Base-by-base conservation (phyloP, 2,888 invertebrate species). In the Steinernema hermaphroditum region DNA sequence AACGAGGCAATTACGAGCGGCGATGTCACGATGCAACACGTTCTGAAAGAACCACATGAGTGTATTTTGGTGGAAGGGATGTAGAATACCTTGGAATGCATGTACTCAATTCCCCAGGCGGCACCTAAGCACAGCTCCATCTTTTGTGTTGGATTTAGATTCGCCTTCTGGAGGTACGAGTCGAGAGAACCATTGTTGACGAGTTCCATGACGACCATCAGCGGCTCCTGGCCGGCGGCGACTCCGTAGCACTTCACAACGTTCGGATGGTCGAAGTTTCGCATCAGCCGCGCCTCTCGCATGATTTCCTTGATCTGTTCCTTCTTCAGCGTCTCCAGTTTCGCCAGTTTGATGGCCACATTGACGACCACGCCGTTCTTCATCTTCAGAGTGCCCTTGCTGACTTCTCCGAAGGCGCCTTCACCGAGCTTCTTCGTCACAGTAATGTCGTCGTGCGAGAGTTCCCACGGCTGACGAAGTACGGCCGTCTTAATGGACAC, bases 21-120 rank as follows among this genome's bases (percentile, higher is more conserved):
- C 80, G 57, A 80, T 77, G 44, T 80, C 81, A 19, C 81, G 74
- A 71, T 81, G 81, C 12, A 81, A 57, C 57, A 81, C 75, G 14
- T 71, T 74, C 37, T 74, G n/a, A 19, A 46, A 46, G 46, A 9
- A 46, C 16, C n/a, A 19, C 46, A 4, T 6, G 6, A 16, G 16
- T 19, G 4, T 4, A 16, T 19, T 4, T 6, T 19, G n/a, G 8
- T n/a, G 46, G 46, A 46, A 19, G 16, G 46, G 4, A 19, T n/a
- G 22, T 9, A 41, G 16, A 9, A 9, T 19, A 46, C 46, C 16
- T 74, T 72, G 68, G 68, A 72, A 44, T 76, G 76, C 50, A 76
- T 69, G 32, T 76, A 76, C 49, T 76, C 78, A 34, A 80, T 43
- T 14, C 80, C 76, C 34, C 74, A 70, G 8, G 71, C 29, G 32